phyloP scores from a whole-genome alignment of 92 coral and sea anemone genomes.

The Heteractis magnifica region DNA sequence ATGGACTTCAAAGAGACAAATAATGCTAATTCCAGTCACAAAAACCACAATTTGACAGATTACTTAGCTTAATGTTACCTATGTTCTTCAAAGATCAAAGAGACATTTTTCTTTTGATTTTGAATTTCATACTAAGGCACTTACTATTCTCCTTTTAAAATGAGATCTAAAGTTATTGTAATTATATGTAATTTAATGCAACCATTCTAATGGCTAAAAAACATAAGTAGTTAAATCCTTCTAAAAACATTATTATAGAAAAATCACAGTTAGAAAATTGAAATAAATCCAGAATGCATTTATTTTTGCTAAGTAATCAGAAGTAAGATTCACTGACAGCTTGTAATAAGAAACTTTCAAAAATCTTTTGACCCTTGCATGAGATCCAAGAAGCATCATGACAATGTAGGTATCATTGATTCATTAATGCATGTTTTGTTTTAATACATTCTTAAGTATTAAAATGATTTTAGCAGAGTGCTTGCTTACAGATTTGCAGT shows the following conservation, averaged over 20 bases:
- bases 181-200: too few species aligned
- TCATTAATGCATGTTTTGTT: too few species aligned
- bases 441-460: neutral
- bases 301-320: neutral
- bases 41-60: constrained; percentile 16
- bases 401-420: too few species aligned
- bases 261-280: neutral
- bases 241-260: neutral
- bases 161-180: too few species aligned
- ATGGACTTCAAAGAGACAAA: constrained; percentile 11
- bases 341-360: neutral
- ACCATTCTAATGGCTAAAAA: too few species aligned
- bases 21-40: neutral
- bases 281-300: neutral
- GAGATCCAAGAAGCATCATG: neutral
- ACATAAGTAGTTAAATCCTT: neutral
- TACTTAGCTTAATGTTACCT: neutral
- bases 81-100: constrained; percentile 1
- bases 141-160: too few species aligned
- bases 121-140: neutral
- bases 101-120: neutral
- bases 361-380: neutral
- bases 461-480: neutral
- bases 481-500: constrained; percentile 5
- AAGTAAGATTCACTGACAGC: neutral